Evolutionary conservation across 37 sponge, comb jelly and placozoan genomes (phyloP).

Genomic region (Lycopodina hypogea): DNA sequence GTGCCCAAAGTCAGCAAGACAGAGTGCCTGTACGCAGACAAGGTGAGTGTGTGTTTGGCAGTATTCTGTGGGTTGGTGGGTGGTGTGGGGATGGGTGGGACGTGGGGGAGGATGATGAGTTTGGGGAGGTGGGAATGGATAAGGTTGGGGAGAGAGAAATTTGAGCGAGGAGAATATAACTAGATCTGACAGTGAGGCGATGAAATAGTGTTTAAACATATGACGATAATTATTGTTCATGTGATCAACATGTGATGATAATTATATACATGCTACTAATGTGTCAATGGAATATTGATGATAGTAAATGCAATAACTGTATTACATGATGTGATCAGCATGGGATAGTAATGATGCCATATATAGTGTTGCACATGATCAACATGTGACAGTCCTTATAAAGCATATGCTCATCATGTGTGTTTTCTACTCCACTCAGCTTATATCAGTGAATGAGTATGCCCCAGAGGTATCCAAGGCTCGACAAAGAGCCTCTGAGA

Average conservation of each 20-base stretch:
- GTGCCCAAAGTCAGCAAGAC: constrained; percentile 39
- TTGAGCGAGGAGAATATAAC: too few species aligned
- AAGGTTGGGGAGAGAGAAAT: background rate
- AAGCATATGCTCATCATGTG: background rate
- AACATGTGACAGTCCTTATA: background rate
- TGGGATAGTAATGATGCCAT: too few species aligned
- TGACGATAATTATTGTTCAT: too few species aligned
- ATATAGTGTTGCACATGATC: background rate
- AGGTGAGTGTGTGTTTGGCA: background rate
- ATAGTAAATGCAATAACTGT: too few species aligned
- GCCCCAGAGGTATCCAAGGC: constrained; percentile 51
- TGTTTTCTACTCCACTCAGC: background rate
- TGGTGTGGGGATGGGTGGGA: too few species aligned
- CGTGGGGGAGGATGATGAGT: background rate
- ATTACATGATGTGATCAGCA: too few species aligned
- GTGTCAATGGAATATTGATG: too few species aligned
- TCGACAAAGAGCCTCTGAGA: constrained; percentile 29
- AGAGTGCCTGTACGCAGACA: background rate
- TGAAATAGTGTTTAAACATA: too few species aligned
- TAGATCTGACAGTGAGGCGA: too few species aligned
- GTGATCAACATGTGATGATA: too few species aligned
- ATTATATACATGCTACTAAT: too few species aligned
- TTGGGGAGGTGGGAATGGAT: background rate
- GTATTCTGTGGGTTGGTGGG: too few species aligned
- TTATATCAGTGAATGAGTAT: constrained; percentile 7